These are phyloP conservation scores for Drosophila gaucha DNA, from an alignment of 2,888 invertebrate species.

Conservation along the genomic window DNA sequence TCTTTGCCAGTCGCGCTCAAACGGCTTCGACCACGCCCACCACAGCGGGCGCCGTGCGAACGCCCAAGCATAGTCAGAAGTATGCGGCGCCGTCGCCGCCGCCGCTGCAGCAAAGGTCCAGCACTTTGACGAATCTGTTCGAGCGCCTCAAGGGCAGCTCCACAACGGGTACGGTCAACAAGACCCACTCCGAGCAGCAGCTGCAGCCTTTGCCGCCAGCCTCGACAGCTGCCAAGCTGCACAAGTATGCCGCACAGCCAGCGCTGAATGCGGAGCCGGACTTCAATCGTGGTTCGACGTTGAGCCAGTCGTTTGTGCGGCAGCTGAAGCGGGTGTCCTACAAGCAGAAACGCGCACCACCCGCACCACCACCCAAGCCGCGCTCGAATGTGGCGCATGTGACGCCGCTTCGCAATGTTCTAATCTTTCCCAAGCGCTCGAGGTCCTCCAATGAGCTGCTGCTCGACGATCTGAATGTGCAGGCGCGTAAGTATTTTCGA, in stretches of 20 bases:
- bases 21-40: conserved; percentile 63
- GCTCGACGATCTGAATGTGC: conserved; percentile 77
- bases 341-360: conserved; percentile 72
- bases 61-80: conserved; percentile 74
- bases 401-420: conserved; percentile 64
- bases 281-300: conserved; percentile 84
- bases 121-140: conserved; percentile 80
- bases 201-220: conserved; percentile 39
- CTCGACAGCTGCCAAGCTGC: conserved; percentile 26
- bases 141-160: conserved; percentile 73
- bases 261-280: conserved; percentile 70
- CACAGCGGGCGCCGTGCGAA: conserved; percentile 60
- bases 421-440: conserved; percentile 79
- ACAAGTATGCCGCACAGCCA: conserved; percentile 70
- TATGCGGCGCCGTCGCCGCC: conserved; percentile 72
- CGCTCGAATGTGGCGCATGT: conserved; percentile 62
- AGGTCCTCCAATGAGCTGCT: conserved; percentile 81
- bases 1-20: conserved; percentile 64
- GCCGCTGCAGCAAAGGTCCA: conserved; percentile 62
- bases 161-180: conserved; percentile 40
- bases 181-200: conserved; percentile 70
- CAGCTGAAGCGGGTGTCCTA: conserved; percentile 71
- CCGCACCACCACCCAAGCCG: conserved; percentile 67
- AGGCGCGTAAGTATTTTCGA: conserved; percentile 81
- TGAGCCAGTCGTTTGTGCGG: conserved; percentile 84